These are phyloP conservation scores for Phrynocephalus guinanensis DNA, from an alignment of 2,797 vertebrate species.

Conservation along the genomic window DNA sequence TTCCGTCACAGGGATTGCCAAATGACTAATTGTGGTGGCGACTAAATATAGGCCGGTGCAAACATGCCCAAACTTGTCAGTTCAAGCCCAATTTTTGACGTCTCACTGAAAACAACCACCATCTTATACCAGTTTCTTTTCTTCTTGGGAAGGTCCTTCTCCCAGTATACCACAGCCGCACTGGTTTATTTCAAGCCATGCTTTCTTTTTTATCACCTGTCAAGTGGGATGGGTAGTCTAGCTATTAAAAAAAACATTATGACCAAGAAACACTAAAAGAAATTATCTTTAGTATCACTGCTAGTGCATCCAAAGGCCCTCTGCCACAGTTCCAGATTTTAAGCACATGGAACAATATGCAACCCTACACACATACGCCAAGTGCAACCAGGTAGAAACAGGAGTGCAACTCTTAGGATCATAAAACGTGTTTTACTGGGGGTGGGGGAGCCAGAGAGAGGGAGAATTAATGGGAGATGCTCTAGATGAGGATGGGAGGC, in stretches of 20 bases:
- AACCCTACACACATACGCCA: not conserved
- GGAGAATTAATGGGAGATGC: not conserved
- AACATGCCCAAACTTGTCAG: slow-evolving; percentile 38
- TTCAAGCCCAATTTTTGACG: not conserved
- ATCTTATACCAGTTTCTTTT: not conserved
- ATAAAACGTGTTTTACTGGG: no score
- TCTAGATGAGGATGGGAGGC: no score
- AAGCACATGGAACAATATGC: not conserved
- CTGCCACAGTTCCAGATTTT: not conserved
- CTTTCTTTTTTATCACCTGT: not conserved
- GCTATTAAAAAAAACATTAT: not conserved
- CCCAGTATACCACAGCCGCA: not conserved
- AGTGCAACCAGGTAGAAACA: no score
- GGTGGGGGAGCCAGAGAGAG: no score
- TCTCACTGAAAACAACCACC: not conserved
- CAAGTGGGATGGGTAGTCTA: not conserved
- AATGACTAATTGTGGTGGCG: slow-evolving; percentile 16
- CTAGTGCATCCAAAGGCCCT: no score
- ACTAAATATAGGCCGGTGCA: not conserved
- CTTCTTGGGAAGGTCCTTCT: not conserved
- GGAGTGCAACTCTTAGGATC: no score
- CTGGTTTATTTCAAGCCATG: not conserved
- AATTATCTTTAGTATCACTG: no score
- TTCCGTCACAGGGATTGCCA: not conserved
- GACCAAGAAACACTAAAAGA: not conserved